A percentile compares a stretch with the other conserved stretches of the same genome.
These are phyloP conservation scores for Micropoecilia bifurca DNA, from an alignment of 2,797 vertebrate genomes.

Conservation along the genomic window DNA sequence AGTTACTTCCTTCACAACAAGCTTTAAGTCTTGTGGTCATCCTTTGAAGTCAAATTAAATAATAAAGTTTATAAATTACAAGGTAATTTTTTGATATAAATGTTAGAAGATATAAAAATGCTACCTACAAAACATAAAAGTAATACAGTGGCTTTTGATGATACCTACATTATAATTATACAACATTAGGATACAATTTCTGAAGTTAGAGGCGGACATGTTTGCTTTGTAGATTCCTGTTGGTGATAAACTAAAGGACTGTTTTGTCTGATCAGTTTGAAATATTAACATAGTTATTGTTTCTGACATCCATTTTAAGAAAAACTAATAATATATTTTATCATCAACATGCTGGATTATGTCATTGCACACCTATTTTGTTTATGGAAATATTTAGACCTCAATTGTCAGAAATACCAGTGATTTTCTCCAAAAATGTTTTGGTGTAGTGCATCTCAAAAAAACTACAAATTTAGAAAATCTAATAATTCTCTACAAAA, in stretches of 20 bases:
- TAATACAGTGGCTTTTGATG: background rate
- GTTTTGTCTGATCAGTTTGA: background rate
- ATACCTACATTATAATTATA: background rate
- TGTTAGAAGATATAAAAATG: background rate
- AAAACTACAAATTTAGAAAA: background rate
- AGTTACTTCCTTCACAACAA: background rate
- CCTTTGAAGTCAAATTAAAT: background rate
- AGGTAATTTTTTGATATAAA: background rate
- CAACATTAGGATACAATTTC: background rate
- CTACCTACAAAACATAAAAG: background rate
- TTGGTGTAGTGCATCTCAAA: background rate
- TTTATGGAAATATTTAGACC: background rate
- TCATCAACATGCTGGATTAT: background rate
- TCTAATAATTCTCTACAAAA: constrained; percentile 4
- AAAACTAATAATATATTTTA: background rate
- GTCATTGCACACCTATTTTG: background rate
- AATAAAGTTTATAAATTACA: background rate
- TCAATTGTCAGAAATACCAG: background rate
- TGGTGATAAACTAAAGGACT: background rate
- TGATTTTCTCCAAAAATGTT: background rate
- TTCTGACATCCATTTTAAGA: background rate
- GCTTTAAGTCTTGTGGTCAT: background rate
- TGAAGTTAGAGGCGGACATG: background rate
- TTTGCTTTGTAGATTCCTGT: background rate
- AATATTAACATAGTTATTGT: background rate